Evolutionary conservation across 35 echinoderm and acorn worm genomes (phyloP), one percentile per base, ranked within the genome.

Genomic region (Heliocidaris erythrogramma): DNA sequence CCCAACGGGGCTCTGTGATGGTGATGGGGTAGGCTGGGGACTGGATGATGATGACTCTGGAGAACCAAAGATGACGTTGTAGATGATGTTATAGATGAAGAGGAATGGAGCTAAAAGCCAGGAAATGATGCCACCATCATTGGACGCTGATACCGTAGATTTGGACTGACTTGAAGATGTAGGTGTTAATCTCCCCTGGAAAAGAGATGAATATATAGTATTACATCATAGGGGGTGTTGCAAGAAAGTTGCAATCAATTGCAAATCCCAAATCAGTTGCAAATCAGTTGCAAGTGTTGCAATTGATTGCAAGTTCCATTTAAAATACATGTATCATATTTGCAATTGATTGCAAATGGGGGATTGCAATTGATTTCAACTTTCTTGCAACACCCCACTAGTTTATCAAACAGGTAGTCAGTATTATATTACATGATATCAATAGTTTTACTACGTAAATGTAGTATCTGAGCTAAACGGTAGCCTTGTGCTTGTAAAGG

Each of bases 91-190:
- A 94, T 95, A 98, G 18, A 98, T 49, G 78, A 96, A 94, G 31
- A 98, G 53, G 50, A 98, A 93, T 18, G 97, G 97, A 52, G 94
- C 95, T 0, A 98, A 50, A 31, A 98, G 14, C 93, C 90, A 92
- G 42, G 93, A 50, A 27, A 98, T 16, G 18, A 97, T 7, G 31
- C 95, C 95, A 14, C 93, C 96, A 24, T 61, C 94, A 10, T 6
- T 71, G 61, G 96, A 92, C 11, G 94, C 61, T 13, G 96, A 61
- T 60, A 71, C 94, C 59, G 53, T 59, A 12, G 92, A 48, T 17
- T 50, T 65, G 12, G 93, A 90, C 31, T 35, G 17, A 10, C 21
- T 7, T 17, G 31, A 30, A 16, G 91, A 59, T 59, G 91, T 92
- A 52, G 91, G 91, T 56, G 21, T 92, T 50, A 92, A n/a, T 30